phyloP scores from a whole-genome alignment of 2,113 vertebrate species.

The Arizona elegans region DNA sequence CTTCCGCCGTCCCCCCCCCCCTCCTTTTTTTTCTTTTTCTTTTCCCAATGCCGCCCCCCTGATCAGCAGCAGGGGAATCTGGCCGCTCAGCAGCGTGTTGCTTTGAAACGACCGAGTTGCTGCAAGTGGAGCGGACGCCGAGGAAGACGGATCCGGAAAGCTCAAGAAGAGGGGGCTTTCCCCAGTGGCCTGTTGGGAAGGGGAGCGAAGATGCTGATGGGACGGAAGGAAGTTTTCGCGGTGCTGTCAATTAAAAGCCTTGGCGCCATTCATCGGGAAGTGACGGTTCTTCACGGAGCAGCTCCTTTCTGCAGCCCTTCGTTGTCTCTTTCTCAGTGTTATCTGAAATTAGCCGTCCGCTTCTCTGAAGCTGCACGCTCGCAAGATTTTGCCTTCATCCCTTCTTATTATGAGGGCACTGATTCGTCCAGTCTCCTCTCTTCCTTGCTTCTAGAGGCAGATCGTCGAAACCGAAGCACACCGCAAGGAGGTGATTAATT shows the following conservation, averaged over 20 bases:
- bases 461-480: too few species aligned
- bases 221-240: not conserved
- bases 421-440: not conserved
- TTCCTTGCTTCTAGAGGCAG: not conserved
- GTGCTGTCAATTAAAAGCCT: not conserved
- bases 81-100: not conserved
- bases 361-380: not conserved
- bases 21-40: not conserved
- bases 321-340: not conserved
- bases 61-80: too few species aligned
- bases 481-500: not conserved
- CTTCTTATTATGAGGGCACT: too few species aligned
- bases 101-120: not conserved
- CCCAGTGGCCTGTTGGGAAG: not conserved
- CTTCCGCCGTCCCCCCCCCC: not conserved
- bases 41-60: not conserved
- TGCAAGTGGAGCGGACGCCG: not conserved
- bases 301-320: not conserved
- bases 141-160: not conserved
- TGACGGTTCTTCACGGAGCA: not conserved
- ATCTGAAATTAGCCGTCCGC: not conserved
- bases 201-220: not conserved
- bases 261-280: not conserved
- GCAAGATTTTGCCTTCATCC: not conserved
- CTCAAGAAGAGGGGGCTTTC: not conserved